Evolutionary conservation across 2,113 vertebrate genomes (phyloP), one percentile per base, ranked within the genome.

Genomic region (Gymnocephalus cernua): DNA sequence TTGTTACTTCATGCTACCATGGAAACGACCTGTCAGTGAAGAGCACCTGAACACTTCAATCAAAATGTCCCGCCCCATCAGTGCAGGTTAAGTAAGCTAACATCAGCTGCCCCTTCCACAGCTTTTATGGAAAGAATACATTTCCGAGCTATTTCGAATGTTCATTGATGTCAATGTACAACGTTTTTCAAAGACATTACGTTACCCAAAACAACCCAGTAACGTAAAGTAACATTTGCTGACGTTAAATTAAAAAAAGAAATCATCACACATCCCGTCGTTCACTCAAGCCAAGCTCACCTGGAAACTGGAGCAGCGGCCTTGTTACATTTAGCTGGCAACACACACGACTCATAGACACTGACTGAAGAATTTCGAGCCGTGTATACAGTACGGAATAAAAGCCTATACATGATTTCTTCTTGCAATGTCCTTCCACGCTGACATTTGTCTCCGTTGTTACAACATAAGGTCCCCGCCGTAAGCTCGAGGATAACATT

Each of bases 321-420:
- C 38, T 16, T 79, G 41, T 91, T 70, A 47, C 76, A 85, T 88
- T 85, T 91, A 18, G 50, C 6, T 25, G 63, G 3, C 3, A 73
- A 70, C 27, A 73, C n/a, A 73, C 19, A 51, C 4, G 41, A 68
- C 14, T 89, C 79, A 25, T 47, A 68, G 0, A 87, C 18, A 54
- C 19, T 48, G 9, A 58, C 29, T 53, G 85, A 63, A 41, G 77
- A 71, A 4, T 50, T 84, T 53, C 87, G 84, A 44, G 83, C 32
- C 3, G 29, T 21, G 44, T 11, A 44, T 10, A 88, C 16, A 7
- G 74, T 71, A 13, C 86, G 77, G 6, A 86, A 57, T 56, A 89
- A 25, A 63, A 84, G 78, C 54, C 89, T 87, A 23, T 90, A 91
- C 95, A 96, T 96, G 50, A 45, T 86, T 74, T 15, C 12, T 76